These are phyloP conservation scores for Torymus aiolomorphi DNA, from an alignment of 2,888 invertebrate species.

Conservation along the genomic window DNA sequence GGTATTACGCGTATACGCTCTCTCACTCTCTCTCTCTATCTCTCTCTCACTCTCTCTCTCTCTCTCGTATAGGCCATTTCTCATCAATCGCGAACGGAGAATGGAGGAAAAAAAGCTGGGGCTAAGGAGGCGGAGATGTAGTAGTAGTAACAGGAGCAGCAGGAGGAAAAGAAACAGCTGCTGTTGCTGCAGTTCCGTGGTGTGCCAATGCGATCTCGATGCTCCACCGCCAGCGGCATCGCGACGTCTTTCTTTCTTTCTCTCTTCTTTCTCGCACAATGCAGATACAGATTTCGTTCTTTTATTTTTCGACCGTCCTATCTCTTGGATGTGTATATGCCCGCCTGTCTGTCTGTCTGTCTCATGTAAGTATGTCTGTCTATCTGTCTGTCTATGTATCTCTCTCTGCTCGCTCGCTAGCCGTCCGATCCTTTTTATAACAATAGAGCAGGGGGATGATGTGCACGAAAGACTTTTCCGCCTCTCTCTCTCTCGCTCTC, in stretches of 20 bases:
- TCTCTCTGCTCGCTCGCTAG: not conserved
- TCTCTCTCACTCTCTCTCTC: too few species aligned
- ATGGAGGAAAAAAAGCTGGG: not conserved
- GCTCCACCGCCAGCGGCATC: not conserved
- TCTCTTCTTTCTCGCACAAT: not conserved
- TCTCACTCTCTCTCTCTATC: too few species aligned
- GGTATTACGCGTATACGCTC: too few species aligned
- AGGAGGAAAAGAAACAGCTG: conserved; percentile 19
- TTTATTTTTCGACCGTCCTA: too few species aligned
- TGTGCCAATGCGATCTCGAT: conserved; percentile 40
- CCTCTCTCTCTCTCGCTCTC: conserved; percentile 3
- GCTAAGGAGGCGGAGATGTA: not conserved
- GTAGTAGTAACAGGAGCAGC: too few species aligned
- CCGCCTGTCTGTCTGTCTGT: not conserved
- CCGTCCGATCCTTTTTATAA: conserved; percentile 36
- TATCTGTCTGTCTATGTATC: not conserved
- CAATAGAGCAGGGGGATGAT: conserved; percentile 33
- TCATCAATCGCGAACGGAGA: conserved; percentile 26
- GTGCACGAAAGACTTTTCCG: conserved; percentile 46
- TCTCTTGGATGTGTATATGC: too few species aligned
- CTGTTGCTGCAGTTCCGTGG: not conserved
- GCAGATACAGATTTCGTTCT: too few species aligned
- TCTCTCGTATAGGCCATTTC: conserved; percentile 41
- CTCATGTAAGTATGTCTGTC: not conserved
- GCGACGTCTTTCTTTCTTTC: conserved; percentile 7